Base-by-base conservation (phyloP, 2,113 vertebrate genomes). In the Cinclus cinclus region DNA sequence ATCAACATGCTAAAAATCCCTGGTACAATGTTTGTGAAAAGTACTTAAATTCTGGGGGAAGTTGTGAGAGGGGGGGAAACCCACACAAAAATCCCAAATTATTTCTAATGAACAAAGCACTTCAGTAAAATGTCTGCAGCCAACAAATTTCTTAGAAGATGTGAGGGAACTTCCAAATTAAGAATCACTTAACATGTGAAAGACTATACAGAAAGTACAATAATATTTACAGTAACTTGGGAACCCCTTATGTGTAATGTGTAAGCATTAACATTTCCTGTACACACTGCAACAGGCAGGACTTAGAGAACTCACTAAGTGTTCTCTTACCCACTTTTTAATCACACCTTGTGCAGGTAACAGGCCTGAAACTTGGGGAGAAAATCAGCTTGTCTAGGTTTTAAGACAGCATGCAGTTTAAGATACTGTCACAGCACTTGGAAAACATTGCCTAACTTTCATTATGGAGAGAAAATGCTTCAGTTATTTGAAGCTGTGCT, bases 401-500 rank as follows among this genome's bases (percentile, higher is more conserved):
- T 85, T 77, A 63, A 83, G 64, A 64, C 19, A 82, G 39, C 35
- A 52, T n/a, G 9, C 41, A 39, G 31, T 33, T 91, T 65, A 62
- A 77, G 73, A 42, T 84, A 44, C 2, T 77, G 21, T 33, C 14
- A 58, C 33, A 89, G 35, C 42, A 21, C 77, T 78, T 89, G 68
- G 58, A 78, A 88, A 90, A 68, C 28, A 46, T 87, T 78, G 62
- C 60, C 47, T 63, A 49, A 60, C 68, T 88, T 86, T 52, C 41
- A 41, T 68, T 71, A 42, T 10, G 58, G 69, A 82, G 37, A 75
- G 22, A 47, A 71, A 87, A 89, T 42, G 69, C 74, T 92, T 87
- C 65, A 79, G 87, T 92, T 90, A 67, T 23, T 68, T 68, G 41
- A 78, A 78, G 68, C 6, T 89, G 90, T 94, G 44, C 78, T 92